Base-by-base conservation (phyloP, 2,797 vertebrate genomes). In the Chanos chanos region DNA sequence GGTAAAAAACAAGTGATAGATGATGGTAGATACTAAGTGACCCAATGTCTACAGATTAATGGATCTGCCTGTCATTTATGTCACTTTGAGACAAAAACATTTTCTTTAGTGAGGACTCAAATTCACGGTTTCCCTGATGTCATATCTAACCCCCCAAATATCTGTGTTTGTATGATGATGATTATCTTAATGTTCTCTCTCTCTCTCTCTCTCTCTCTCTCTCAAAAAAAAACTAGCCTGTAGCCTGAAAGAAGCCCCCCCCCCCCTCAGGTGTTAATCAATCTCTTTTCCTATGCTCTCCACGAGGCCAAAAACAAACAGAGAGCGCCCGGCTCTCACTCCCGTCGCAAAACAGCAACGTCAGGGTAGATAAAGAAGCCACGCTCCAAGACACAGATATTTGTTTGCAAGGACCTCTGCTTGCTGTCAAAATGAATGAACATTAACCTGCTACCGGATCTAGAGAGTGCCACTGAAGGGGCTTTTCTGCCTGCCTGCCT, bases 371-470 rank as follows among this genome's bases (percentile, higher is more conserved):
- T 76, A 58, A 66, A 12, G 19, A 47, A 12, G 43, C 27, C 33
- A 49, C 16, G 30, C 61, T 70, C 48, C 62, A 49, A 13, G 43
- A 18, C 10, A 12, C 45, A 13, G 48, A 61, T 58, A 31, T 68
- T 51, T 66, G 67, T 43, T 70, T 37, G 24, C 25, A n/a, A 15
- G 55, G 53, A 59, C 56, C 50, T 72, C 62, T 70, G 51, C 50
- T 44, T 4, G 49, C 71, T 76, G 73, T 77, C 69, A 79, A 51
- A 50, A 70, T 43, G 50, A 45, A 73, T 80, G 50, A 76, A 62
- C 53, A 36, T 75, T 70, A 72, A 66, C 54, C 31, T 58, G 40
- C 33, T 24, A 24, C 31, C 25, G 64, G 53, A 60, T 59, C 66
- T 51, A 52, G 53, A 36, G 19, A 75, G 52, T 44, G 37, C 57